Base-by-base conservation (phyloP, 2,113 vertebrate species). In the Peromyscus polionotus region DNA sequence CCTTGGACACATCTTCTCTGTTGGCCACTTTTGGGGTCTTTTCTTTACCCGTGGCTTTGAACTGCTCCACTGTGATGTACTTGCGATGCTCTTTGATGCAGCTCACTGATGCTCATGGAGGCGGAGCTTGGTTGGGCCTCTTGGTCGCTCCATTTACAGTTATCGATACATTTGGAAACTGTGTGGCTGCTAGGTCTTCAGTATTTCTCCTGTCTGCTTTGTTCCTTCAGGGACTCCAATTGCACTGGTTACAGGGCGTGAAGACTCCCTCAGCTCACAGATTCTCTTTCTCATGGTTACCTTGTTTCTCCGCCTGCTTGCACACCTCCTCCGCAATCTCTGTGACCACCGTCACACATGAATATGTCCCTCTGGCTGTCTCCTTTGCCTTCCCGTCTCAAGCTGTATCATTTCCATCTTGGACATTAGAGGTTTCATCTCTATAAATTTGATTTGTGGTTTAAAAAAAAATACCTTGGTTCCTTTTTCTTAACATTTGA, bases 101-200 rank as follows among this genome's bases (percentile, higher is more conserved):
- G 22, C 16, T 89, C 19, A 33, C 3, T 83, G 79, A n/a, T 87
- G n/a, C 70, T 96, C 94, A 39, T 48, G 81, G 75, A 91, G 36
- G 24, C 70, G 9, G 31, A 95, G 42, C 1, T 45, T 20, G 75
- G 39, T 72, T 80, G 48, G 70, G 5, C 14, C 63, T 97, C 65
- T 83, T 68, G 31, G 54, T 67, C 72, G 54, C 72, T 95, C 63
- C 33, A 31, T 93, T 93, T 92, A 87, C 54, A 87, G 39, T 86
- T 79, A 94, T 95, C 19, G 14, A 72, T 59, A 70, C 73, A 94
- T 92, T 73, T 96, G 54, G 45, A 90, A 90, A 83, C 61, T 73
- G 31, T 94, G 65, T 75, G 79, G 59, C 59, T 85, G 26, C n/a
- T 63, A 63, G 0, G 4, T 63, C 81, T 84, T 42, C 81, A 84